Conservation (phyloP, 1,140 invertebrate species). For the Procambarus clarkii region DNA sequence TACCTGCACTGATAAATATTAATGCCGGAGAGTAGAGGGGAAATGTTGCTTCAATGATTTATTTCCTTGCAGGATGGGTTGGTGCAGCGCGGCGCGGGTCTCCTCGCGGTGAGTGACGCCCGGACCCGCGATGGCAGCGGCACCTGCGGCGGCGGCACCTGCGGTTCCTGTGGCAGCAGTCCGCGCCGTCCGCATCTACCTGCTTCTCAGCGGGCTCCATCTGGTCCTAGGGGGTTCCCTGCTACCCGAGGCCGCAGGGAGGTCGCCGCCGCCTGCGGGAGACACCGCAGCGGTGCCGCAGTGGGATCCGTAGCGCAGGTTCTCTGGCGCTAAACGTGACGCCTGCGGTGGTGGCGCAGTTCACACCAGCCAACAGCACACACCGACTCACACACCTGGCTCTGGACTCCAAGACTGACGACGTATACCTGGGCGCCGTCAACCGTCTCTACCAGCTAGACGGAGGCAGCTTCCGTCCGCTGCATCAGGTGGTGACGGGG, state of each 20-base stretch:
- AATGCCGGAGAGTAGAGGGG: no score
- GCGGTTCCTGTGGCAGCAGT: conserved; percentile 46
- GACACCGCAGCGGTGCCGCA: not conserved
- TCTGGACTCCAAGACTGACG: conserved; percentile 92
- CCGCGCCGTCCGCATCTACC: conserved; percentile 52
- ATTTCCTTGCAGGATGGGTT: conserved; percentile 53
- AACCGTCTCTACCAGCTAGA: conserved; percentile 95
- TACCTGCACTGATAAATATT: no score
- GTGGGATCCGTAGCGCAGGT: conserved; percentile 61
- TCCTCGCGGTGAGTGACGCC: conserved; percentile 57
- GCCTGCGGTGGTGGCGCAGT: conserved; percentile 69
- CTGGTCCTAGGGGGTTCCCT: conserved; percentile 51
- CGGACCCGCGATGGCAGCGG: conserved; percentile 33
- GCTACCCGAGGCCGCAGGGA: conserved; percentile 54
- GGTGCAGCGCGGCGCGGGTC: conserved; percentile 17
- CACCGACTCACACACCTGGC: conserved; percentile 85
- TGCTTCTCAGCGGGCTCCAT: conserved; percentile 56
- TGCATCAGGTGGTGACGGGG: conserved; percentile 85
- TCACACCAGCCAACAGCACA: conserved; percentile 69
- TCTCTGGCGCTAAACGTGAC: conserved; percentile 63
- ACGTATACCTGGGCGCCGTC: conserved; percentile 94
- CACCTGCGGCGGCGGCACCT: conserved; percentile 30
- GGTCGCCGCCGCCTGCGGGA: conserved; percentile 1
- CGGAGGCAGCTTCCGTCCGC: conserved; percentile 84
- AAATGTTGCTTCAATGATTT: not conserved